Evolutionary conservation across 2,113 vertebrate genomes (phyloP).

Genomic region (Heterotis niloticus): DNA sequence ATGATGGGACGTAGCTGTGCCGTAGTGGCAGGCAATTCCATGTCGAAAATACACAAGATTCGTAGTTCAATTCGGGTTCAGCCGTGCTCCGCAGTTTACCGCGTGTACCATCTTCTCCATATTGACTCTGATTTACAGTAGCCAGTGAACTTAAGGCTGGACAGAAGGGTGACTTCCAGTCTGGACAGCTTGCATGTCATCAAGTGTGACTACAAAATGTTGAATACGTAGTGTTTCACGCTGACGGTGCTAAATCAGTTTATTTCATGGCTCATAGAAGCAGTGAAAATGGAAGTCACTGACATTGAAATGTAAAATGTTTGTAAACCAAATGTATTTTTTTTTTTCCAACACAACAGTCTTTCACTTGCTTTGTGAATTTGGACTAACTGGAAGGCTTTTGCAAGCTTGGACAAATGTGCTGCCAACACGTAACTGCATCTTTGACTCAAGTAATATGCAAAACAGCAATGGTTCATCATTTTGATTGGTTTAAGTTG

Average conservation of each 20-base stretch:
- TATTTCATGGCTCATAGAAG: slow-evolving; percentile 27
- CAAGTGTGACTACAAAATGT: slow-evolving; percentile 12
- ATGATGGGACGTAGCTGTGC: no score
- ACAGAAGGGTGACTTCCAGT: not conserved
- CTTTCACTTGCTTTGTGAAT: not conserved
- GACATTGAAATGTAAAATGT: not conserved
- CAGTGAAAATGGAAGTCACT: slow-evolving; percentile 2
- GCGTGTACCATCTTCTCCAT: not conserved
- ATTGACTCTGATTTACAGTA: slow-evolving; percentile 13
- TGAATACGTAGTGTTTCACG: not conserved
- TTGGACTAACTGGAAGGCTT: not conserved
- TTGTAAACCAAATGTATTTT: not conserved
- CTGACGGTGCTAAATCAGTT: not conserved
- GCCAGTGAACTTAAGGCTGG: not conserved
- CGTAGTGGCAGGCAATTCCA: no score
- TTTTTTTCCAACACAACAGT: not conserved
- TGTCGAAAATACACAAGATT: not conserved
- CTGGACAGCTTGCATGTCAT: not conserved
- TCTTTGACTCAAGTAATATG: not conserved
- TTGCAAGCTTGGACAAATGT: not conserved
- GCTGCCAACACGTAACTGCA: not conserved
- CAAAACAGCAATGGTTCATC: not conserved
- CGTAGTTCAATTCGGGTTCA: not conserved
- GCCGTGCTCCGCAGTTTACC: not conserved
- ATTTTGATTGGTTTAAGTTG: not conserved